A percentile compares a stretch with the other conserved stretches of the same genome.
phyloP scores from a whole-genome alignment of 2,888 invertebrate genomes.

The Cephalotes varians region DNA sequence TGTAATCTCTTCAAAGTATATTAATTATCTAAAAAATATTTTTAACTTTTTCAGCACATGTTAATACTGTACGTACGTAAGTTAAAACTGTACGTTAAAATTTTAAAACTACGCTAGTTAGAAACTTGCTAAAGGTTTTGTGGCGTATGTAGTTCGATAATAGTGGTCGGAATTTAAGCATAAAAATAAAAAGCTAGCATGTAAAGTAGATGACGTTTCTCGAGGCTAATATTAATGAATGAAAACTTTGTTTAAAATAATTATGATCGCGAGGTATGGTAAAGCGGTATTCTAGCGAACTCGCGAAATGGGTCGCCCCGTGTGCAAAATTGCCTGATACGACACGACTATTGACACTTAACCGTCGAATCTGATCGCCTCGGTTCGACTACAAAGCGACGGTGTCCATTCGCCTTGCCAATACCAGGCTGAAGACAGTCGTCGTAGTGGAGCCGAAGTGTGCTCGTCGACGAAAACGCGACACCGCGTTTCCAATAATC shows the following conservation, averaged over 20 bases:
- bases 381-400: conserved; percentile 64
- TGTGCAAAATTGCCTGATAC: conserved; percentile 8
- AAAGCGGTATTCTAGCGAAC: neutral
- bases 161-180: neutral
- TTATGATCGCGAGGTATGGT: neutral
- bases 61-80: neutral
- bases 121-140: neutral
- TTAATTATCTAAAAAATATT: conserved; percentile 11
- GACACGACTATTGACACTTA: conserved; percentile 59
- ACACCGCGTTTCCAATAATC: conserved; percentile 59
- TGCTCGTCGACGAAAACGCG: conserved; percentile 17
- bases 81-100: neutral
- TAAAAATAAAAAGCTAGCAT: neutral
- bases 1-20: neutral
- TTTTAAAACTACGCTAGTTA: too few relatives aligned
- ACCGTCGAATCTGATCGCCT: conserved; percentile 46
- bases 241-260: neutral
- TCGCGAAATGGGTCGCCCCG: neutral
- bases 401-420: conserved; percentile 45
- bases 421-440: conserved; percentile 22
- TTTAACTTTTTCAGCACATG: neutral
- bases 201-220: neutral
- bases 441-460: neutral
- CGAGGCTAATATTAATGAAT: neutral
- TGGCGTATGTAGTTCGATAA: neutral